Percentiles rank a stretch among this genome's conserved stretches.
Evolutionary conservation across 2,113 vertebrate species (phyloP).

Genomic region (Tachysurus fulvidraco): DNA sequence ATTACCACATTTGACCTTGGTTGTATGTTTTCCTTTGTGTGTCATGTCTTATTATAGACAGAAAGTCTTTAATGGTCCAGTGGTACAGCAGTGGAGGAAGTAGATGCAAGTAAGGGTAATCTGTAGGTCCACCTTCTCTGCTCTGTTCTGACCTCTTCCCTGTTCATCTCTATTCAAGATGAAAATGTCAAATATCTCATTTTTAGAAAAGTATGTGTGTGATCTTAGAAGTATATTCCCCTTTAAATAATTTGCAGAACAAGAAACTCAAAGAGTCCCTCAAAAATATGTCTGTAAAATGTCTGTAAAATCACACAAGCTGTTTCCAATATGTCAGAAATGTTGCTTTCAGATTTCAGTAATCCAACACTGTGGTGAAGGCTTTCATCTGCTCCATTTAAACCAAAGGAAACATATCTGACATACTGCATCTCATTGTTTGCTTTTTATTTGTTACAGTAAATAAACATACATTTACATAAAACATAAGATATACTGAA

Average conservation of each 20-base stretch:
- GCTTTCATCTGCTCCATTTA: constrained; percentile 9
- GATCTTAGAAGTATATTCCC: not conserved
- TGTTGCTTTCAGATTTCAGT: constrained; percentile 14
- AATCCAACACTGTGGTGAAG: constrained; percentile 11
- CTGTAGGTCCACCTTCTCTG: constrained; percentile 9
- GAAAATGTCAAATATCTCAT: not conserved
- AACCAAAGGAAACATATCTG: constrained; percentile 39
- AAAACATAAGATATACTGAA: constrained; percentile 42
- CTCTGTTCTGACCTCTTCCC: constrained; percentile 17
- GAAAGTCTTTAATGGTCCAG: constrained; percentile 42
- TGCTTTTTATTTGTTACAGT: constrained; percentile 52
- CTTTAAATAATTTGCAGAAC: not conserved
- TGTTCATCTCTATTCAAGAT: constrained; percentile 2
- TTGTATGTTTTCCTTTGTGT: constrained; percentile 63
- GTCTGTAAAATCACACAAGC: not conserved
- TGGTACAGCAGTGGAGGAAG: constrained; percentile 42
- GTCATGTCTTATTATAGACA: constrained; percentile 57
- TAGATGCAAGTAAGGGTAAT: constrained; percentile 39
- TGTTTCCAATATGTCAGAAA: constrained; percentile 8
- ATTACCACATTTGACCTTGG: constrained; percentile 60
- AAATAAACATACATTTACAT: constrained; percentile 46
- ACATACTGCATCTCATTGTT: constrained; percentile 38
- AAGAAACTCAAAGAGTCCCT: not conserved
- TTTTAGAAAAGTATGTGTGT: not conserved
- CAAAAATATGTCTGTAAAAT: constrained; percentile 7